These are phyloP conservation scores for Diarsia mendica DNA, from an alignment of 2,888 invertebrate genomes.

Conservation along the genomic window DNA sequence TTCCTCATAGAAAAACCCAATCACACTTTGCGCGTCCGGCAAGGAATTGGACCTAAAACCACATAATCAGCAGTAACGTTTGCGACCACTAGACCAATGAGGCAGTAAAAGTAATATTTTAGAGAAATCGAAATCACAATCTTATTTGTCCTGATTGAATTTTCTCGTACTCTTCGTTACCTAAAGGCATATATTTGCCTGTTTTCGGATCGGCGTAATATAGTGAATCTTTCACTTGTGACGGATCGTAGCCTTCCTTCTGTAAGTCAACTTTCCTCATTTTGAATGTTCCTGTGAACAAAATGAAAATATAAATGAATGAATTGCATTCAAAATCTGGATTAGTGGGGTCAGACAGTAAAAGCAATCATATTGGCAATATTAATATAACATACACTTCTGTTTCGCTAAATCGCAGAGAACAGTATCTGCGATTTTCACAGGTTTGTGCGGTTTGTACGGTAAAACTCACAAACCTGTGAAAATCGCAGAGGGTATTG, in stretches of 20 bases:
- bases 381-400: neutral
- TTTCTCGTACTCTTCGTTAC: slow-evolving; percentile 93
- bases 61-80: neutral
- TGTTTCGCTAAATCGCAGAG: too few species aligned
- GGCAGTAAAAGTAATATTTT: neutral
- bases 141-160: slow-evolving; percentile 94
- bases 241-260: slow-evolving; percentile 96
- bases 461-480: too few species aligned
- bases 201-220: slow-evolving; percentile 93
- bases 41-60: neutral
- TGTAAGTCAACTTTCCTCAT: slow-evolving; percentile 97
- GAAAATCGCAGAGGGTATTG: too few species aligned
- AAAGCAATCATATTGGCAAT: neutral
- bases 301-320: slow-evolving; percentile 19
- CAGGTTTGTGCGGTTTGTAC: neutral
- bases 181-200: slow-evolving; percentile 93
- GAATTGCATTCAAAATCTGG: neutral
- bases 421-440: neutral
- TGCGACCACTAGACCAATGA: neutral
- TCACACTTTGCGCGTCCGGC: neutral
- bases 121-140: slow-evolving; percentile 89
- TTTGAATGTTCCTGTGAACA: slow-evolving; percentile 97
- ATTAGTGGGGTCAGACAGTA: neutral
- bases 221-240: slow-evolving; percentile 93
- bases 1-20: neutral